Percentiles rank a stretch among this genome's conserved stretches.
phyloP scores from a whole-genome alignment of 1,140 invertebrate genomes.

The Drosophila ercepeae region DNA sequence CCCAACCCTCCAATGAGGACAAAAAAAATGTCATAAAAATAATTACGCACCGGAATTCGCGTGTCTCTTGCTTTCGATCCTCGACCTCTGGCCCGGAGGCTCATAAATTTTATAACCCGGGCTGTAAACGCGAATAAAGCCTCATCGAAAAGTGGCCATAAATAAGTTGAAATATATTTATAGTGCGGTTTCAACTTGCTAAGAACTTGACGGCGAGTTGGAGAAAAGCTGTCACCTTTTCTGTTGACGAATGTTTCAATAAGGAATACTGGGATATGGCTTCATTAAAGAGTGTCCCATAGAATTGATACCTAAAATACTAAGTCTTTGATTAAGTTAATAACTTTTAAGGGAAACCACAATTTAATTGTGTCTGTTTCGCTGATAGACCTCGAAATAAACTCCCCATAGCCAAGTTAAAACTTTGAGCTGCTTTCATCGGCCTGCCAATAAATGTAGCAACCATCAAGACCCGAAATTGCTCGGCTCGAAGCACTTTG shows the following conservation, averaged over 20 bases:
- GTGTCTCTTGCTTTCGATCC: conserved; percentile 30
- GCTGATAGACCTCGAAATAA: not conserved
- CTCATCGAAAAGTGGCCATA: conserved; percentile 78
- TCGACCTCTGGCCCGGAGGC: conserved; percentile 21
- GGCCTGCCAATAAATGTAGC: conserved; percentile 28
- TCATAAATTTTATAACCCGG: conserved; percentile 75
- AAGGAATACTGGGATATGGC: conserved; percentile 7
- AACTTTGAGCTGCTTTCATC: conserved; percentile 21
- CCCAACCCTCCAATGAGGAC: not conserved
- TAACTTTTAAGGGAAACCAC: not conserved
- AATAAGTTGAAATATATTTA: conserved; percentile 78
- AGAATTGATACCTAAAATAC: not conserved
- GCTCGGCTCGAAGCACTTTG: conserved; percentile 33
- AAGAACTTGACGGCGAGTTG: no score
- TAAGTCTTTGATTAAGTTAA: not conserved
- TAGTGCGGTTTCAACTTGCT: conserved; percentile 63
- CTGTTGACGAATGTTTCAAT: conserved; percentile 47
- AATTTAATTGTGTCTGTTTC: no score
- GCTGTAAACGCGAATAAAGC: conserved; percentile 73
- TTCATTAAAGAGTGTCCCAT: conserved; percentile 8
- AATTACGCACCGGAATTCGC: conserved; percentile 71
- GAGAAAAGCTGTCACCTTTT: conserved; percentile 49
- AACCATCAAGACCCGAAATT: conserved; percentile 29
- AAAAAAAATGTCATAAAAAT: conserved; percentile 78
- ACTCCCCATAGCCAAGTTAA: not conserved